Evolutionary conservation across 1,140 invertebrate species (phyloP).

Genomic region (Pseudachorutes palmiensis): DNA sequence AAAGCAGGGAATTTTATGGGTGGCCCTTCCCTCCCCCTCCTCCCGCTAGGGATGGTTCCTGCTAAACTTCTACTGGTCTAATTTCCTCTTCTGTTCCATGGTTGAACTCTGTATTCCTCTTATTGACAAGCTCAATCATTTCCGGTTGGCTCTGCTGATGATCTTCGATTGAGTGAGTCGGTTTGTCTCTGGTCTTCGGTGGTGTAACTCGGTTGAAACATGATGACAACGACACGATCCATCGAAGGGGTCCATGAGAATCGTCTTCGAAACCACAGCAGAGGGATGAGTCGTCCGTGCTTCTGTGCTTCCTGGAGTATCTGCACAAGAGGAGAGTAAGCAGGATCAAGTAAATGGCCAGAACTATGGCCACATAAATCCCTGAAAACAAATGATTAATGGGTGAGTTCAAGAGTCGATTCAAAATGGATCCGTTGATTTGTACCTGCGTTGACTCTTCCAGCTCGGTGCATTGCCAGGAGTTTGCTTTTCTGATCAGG

Average conservation of each 20-base stretch:
- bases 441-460: constrained; percentile 21
- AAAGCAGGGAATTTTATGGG: too few species aligned
- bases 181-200: not conserved
- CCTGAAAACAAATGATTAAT: constrained; percentile 14
- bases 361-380: constrained; percentile 32
- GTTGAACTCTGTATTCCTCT: not conserved
- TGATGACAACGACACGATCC: not conserved
- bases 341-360: constrained; percentile 30
- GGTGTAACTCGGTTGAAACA: not conserved
- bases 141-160: not conserved
- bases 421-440: not conserved
- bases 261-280: not conserved
- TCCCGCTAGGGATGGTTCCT: not conserved
- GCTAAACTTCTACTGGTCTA: constrained; percentile 1
- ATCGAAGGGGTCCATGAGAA: not conserved
- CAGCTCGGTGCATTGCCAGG: constrained; percentile 20
- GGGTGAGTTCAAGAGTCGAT: not conserved
- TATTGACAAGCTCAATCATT: not conserved
- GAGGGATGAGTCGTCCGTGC: not conserved
- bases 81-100: not conserved
- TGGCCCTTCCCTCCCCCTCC: too few species aligned
- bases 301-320: constrained; percentile 11
- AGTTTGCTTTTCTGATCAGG: constrained; percentile 20
- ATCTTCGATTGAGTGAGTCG: not conserved
- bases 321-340: constrained; percentile 32